A percentile compares a stretch with the other conserved stretches of the same genome.
These are phyloP conservation scores for Actenoides lindsayi DNA, from an alignment of 2,113 vertebrate species.

Conservation along the genomic window DNA sequence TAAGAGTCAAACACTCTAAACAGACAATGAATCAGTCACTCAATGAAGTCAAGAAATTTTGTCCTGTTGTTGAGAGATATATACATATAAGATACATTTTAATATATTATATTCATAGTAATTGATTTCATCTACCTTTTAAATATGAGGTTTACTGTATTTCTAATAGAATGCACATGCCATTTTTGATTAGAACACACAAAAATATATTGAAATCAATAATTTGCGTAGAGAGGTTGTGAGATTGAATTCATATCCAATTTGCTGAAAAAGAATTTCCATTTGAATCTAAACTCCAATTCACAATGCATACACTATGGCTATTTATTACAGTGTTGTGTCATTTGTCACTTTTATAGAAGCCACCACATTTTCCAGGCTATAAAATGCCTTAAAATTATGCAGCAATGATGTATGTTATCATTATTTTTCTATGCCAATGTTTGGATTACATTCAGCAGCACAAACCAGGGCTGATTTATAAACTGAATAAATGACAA, in stretches of 20 bases:
- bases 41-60: neutral
- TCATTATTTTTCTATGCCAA: constrained; percentile 74
- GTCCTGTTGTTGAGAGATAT: neutral
- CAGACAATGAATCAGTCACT: neutral
- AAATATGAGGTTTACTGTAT: neutral
- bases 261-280: constrained; percentile 46
- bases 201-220: constrained; percentile 41
- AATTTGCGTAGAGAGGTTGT: constrained; percentile 29
- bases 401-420: constrained; percentile 73
- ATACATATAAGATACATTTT: neutral
- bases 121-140: neutral
- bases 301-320: constrained; percentile 64
- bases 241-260: constrained; percentile 57
- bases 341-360: constrained; percentile 79
- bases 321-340: constrained; percentile 73
- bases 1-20: neutral
- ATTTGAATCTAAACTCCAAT: constrained; percentile 58
- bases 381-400: constrained; percentile 76
- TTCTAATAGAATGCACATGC: neutral
- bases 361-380: constrained; percentile 70
- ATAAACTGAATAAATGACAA: constrained; percentile 75
- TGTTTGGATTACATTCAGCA: constrained; percentile 68
- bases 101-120: neutral
- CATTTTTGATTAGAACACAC: constrained; percentile 44
- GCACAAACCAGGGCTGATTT: constrained; percentile 70